Evolutionary conservation across 2,888 invertebrate species (phyloP).

Genomic region (Hymenopus coronatus): DNA sequence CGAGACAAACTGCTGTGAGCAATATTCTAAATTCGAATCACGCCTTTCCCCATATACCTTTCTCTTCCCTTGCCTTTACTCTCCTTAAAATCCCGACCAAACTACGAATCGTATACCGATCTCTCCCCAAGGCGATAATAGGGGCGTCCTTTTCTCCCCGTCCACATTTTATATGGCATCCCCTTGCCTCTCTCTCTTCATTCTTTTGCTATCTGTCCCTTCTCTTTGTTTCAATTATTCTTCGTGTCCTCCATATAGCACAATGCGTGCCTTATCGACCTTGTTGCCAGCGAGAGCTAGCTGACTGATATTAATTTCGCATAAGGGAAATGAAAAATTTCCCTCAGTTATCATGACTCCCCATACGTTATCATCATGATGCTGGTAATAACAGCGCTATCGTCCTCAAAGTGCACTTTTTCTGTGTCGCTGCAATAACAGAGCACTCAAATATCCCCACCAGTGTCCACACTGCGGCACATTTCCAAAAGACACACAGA

Average conservation of each 20-base stretch:
- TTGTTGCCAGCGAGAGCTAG: not conserved
- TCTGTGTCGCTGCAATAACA: not conserved
- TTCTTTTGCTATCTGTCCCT: slow-evolving; percentile 15
- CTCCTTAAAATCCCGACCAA: not conserved
- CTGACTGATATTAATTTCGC: slow-evolving; percentile 20
- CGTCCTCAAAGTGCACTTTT: not conserved
- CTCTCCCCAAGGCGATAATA: slow-evolving; percentile 13
- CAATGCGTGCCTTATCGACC: slow-evolving; percentile 8
- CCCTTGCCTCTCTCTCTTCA: not conserved
- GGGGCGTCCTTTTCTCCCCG: not conserved
- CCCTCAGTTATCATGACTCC: slow-evolving; percentile 1
- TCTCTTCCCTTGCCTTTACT: not conserved
- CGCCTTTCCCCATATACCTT: not conserved
- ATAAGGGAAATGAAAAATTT: slow-evolving; percentile 19
- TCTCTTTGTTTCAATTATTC: slow-evolving; percentile 19
- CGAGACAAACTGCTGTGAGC: slow-evolving; percentile 1
- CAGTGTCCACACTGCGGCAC: no score
- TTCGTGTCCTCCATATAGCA: not conserved
- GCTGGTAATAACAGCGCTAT: not conserved
- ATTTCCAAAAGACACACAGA: no score
- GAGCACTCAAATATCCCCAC: not conserved
- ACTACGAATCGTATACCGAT: not conserved
- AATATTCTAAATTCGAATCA: slow-evolving; percentile 16
- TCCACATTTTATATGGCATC: not conserved
- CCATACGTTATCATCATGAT: not conserved